Evolutionary conservation across 2,888 invertebrate genomes (phyloP).

Genomic region (Trichogramma evanescens): DNA sequence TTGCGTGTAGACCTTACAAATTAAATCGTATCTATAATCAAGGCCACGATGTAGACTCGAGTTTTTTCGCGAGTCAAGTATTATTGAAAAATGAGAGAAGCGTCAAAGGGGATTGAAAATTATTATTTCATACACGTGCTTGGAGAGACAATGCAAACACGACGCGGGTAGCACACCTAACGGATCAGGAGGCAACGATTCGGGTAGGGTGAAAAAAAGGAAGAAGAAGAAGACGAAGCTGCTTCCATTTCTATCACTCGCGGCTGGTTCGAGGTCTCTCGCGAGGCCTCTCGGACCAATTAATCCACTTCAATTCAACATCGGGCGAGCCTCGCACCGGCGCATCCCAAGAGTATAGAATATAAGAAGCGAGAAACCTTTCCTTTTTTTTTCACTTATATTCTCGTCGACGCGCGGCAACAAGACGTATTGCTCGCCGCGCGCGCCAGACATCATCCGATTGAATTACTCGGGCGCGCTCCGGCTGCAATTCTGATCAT

Average conservation of each 20-base stretch:
- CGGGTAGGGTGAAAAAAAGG: conserved; percentile 14
- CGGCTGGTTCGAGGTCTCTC: conserved; percentile 28
- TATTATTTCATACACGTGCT: conserved; percentile 20
- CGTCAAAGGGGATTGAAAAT: conserved; percentile 20
- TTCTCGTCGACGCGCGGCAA: conserved; percentile 25
- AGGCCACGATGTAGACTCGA: too few relatives aligned
- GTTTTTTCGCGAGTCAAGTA: too few relatives aligned
- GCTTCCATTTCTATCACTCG: too few relatives aligned
- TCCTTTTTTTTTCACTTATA: conserved; percentile 11
- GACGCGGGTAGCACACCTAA: conserved; percentile 18
- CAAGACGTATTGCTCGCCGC: conserved; percentile 38
- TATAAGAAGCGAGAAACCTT: conserved; percentile 20
- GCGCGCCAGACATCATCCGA: conserved; percentile 19
- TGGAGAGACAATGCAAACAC: conserved; percentile 15
- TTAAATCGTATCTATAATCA: not conserved
- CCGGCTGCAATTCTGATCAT: too few relatives aligned
- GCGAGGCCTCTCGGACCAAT: conserved; percentile 42
- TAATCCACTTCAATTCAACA: conserved; percentile 43
- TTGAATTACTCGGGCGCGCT: conserved; percentile 6
- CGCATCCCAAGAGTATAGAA: conserved; percentile 33
- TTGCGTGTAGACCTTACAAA: not conserved
- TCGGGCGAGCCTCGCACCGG: conserved; percentile 22
- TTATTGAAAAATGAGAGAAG: conserved; percentile 2
- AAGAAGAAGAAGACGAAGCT: too few relatives aligned
- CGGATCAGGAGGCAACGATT: conserved; percentile 39